Base-by-base conservation (phyloP, 2,797 vertebrate species). In the Acrossocheilus fasciatus region DNA sequence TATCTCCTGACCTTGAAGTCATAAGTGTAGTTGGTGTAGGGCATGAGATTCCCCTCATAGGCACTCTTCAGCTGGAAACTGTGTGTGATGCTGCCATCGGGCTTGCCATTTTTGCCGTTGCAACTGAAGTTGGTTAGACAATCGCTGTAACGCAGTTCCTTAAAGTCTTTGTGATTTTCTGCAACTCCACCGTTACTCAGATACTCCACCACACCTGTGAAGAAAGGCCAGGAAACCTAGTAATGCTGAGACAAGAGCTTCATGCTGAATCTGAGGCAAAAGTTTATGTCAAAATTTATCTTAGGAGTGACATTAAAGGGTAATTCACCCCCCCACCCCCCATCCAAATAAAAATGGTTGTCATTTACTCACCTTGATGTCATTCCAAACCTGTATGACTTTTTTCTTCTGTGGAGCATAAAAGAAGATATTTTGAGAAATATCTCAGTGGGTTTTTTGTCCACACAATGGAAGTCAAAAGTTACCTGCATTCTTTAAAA, bases 1-100 rank as follows among this genome's bases (percentile, higher is more conserved):
- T 18, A 36, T 70, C 41, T 59, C 50, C 82, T 88, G 39, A 92
- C 86, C 96, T 99, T 99, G 92, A 99, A 99, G 96, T 99, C 98
- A 88, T 99, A 98, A 12, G 98, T 99, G 95, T 99, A 99, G 96
- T 99, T 99, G 93, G 98, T 99, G 93, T 98, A 99, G 97, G 98
- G 98, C 97, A 99, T 99, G 94, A 98, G 91, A 93, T 96, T 97
- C 96, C 96, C 97, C 93, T 99, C 97, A 41, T 99, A 99, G 91
- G 98, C 97, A 93, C 98, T 99, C 96, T 97, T 98, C 89, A 99
- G 96, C 91, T 98, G 97, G 95, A 99, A 99, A 95, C 96, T 97
- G 90, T 99, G 98, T 0, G 97, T 99, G 92, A 99, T 97, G 93
- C 97, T 96, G 75, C 98, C 97, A 83, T 98, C 97, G 0, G 97